Base-by-base conservation (phyloP, 2,888 invertebrate species). In the Melolontha melolontha region DNA sequence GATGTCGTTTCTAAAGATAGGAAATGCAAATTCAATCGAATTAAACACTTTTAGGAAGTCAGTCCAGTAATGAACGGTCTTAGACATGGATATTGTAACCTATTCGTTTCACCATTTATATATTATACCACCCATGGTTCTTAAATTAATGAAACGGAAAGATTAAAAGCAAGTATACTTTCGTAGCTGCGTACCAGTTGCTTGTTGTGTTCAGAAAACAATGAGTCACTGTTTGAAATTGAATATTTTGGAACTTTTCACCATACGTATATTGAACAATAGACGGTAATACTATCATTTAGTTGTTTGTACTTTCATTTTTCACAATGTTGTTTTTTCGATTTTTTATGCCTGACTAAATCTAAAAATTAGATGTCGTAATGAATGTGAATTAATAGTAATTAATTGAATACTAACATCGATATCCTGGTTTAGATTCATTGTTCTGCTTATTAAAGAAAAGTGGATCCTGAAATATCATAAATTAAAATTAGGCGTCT, bases 191-290 rank as follows among this genome's bases (percentile, higher is more conserved):
- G 34, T 34, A 34, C 34, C 10, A 34, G 34, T 34, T 34, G 34
- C 40, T 54, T 17, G 17, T 17, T n/a, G 34, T 34, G 54, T 27
- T 12, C 34, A 47, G 57, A 59, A 66, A 66, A 66, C 57, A 66
- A 57, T 66, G 66, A 66, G 59, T 66, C 66, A 66, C 66, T 29
- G 50, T 66, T 59, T 40, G 59, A 66, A 66, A 66, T 57, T 55
- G 57, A 66, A 66, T 57, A 66, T 66, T 66, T 66, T 51, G 57
- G 57, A 57, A 57, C 54, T 64, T 52, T 64, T 64, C 59, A 62
- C 47, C 47, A 47, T 62, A 62, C 14, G 8, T 22, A 39, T 16
- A 8, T 8, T 8, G 59, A 49, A 62, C 59, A 62, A 62, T 62
- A 16, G 47, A 17, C 10, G 16, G 34, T 29, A 34, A 34, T 34